Percentiles rank a stretch among this genome's conserved stretches.
phyloP scores from a whole-genome alignment of 2,113 vertebrate species.

The Promerops cafer region DNA sequence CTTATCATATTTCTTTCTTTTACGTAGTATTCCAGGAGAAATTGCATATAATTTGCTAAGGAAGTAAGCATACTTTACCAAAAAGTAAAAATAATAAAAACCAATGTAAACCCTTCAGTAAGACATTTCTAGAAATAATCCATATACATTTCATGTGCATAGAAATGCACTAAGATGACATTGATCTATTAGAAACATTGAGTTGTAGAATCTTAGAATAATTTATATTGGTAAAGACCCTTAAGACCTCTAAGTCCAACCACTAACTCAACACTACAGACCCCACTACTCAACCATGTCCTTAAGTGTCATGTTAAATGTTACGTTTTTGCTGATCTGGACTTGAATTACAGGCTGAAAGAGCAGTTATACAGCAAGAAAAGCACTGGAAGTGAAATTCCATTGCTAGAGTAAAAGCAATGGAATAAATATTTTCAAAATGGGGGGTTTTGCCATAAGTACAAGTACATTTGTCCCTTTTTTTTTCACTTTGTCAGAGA shows the following conservation, averaged over 20 bases:
- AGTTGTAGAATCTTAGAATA: not conserved
- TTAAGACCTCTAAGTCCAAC: not conserved
- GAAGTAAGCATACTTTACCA: not conserved
- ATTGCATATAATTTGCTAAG: not conserved
- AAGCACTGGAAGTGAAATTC: not conserved
- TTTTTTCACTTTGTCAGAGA: not conserved
- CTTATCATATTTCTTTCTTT: not conserved
- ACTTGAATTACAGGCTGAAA: not conserved
- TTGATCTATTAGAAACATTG: not conserved
- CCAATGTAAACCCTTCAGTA: accelerated
- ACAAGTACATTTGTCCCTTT: not conserved
- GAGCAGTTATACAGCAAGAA: not conserved
- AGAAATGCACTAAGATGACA: not conserved
- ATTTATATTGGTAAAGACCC: not conserved
- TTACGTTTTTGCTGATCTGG: not conserved
- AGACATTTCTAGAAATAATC: not conserved
- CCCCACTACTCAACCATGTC: not conserved
- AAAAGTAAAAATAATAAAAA: not conserved
- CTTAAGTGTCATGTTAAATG: not conserved
- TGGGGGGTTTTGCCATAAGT: not conserved
- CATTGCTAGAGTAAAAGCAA: not conserved
- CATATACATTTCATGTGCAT: not conserved
- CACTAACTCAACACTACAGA: not conserved
- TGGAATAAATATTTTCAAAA: not conserved
- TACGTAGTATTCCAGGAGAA: not conserved